phyloP scores from a whole-genome alignment of 2,888 invertebrate species.

The Criorhina ranunculi region DNA sequence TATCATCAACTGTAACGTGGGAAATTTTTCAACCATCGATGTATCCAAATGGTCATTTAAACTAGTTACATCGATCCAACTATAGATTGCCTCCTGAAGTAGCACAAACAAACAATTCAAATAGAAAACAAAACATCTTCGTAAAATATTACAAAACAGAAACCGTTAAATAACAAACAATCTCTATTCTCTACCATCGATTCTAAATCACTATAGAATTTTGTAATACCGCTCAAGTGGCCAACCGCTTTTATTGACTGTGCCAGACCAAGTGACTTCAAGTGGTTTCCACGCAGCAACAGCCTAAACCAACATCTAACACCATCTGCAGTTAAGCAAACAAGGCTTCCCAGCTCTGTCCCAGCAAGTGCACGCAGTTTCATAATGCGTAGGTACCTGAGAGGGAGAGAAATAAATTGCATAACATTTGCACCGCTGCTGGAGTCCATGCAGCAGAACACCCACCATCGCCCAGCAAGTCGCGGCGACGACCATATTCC shows the following conservation, averaged over 20 bases:
- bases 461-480: slow-evolving; percentile 53
- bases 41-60: neutral
- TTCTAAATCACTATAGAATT: slow-evolving; percentile 52
- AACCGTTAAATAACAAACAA: slow-evolving; percentile 39
- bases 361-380: slow-evolving; percentile 38
- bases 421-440: slow-evolving; percentile 60
- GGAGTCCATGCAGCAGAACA: slow-evolving; percentile 53
- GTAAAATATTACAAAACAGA: slow-evolving; percentile 5
- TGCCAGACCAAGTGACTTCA: slow-evolving; percentile 25
- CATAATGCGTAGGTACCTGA: slow-evolving; percentile 53
- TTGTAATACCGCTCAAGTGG: slow-evolving; percentile 47
- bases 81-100: slow-evolving; percentile 26
- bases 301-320: slow-evolving; percentile 26
- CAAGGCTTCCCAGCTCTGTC: slow-evolving; percentile 9
- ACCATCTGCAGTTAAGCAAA: slow-evolving; percentile 43
- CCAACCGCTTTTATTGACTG: slow-evolving; percentile 24
- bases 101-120: slow-evolving; percentile 5
- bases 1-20: slow-evolving; percentile 13
- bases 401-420: slow-evolving; percentile 61
- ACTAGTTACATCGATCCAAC: neutral
- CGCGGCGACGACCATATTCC: slow-evolving; percentile 23
- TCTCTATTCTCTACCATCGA: slow-evolving; percentile 15
- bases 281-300: slow-evolving; percentile 29
- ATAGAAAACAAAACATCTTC: slow-evolving; percentile 9
- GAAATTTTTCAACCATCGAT: neutral